Evolutionary conservation across 2,888 invertebrate genomes (phyloP), one percentile per base, ranked within the genome.

Genomic region (Epiblema foenella): DNA sequence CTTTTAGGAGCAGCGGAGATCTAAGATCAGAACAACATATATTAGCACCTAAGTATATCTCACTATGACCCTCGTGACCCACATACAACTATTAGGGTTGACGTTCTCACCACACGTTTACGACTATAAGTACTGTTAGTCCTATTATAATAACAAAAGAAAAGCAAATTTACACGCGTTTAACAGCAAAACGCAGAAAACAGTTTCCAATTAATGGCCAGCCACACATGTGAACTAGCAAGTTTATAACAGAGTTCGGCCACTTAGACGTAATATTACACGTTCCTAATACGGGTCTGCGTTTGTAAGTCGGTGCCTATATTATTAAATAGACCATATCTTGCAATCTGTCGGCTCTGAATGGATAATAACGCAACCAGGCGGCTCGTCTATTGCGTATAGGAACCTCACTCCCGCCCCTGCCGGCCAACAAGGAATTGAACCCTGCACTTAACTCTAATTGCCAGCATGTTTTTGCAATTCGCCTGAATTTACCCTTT

Each of bases 271-370:
- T 64, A 63, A 73, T 68, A 71, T 65, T 68, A 69, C 62, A 63
- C 72, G 64, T 68, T 37, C 70, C 64, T 29, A 83, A 85, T 81
- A 81, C 83, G 82, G 79, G 81, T 79, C 85, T 81, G 77, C 73
- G 72, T 76, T 77, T 78, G 78, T 77, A 75, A 74, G 74, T 74
- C 77, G 73, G 76, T 80, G 79, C 81, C 81, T 84, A 81, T 88
- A 83, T 87, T 88, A 89, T 88, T 88, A 88, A 87, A 87, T 83
- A 86, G 85, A 83, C 84, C 82, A 84, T 87, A 89, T 86, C 86
- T 87, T 77, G 86, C 80, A 83, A 86, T 85, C 83, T 85, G 88
- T 87, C 84, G 83, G 85, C 78, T 78, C 77, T 87, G 86, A 89
- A 89, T 87, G 84, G 87, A 88, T 88, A 87, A 89, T 89, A 87